A percentile compares a stretch with the other conserved stretches of the same genome.
Evolutionary conservation across 2,797 vertebrate genomes (phyloP).

Genomic region (Periophthalmus magnuspinnatus): DNA sequence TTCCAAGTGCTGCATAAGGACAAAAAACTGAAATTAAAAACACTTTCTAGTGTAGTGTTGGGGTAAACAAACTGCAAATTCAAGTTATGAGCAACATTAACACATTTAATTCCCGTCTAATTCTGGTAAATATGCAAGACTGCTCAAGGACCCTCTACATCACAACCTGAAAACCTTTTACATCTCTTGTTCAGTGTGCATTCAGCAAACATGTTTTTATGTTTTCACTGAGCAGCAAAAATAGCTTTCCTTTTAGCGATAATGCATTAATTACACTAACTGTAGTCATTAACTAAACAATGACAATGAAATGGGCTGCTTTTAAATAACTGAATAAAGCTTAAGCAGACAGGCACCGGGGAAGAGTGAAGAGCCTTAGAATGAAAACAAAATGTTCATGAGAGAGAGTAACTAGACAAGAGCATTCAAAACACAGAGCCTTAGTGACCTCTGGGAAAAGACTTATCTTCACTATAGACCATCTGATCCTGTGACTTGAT

Average conservation of each 20-base stretch:
- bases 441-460: background rate
- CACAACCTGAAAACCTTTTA: background rate
- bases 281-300: constrained; percentile 17
- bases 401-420: background rate
- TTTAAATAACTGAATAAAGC: constrained; percentile 11
- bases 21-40: background rate
- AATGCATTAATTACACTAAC: constrained; percentile 5
- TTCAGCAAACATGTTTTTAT: constrained; percentile 2
- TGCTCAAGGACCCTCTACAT: constrained; percentile 18
- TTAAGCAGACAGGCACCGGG: constrained; percentile 1
- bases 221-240: constrained; percentile 4
- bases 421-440: background rate
- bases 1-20: background rate
- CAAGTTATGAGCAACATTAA: constrained; percentile 9
- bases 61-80: constrained; percentile 9
- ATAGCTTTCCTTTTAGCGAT: constrained; percentile 8
- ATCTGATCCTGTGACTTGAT: background rate
- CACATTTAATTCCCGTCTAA: constrained; percentile 1
- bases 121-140: constrained; percentile 1
- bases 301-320: constrained; percentile 5
- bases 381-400: constrained; percentile 1
- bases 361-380: background rate
- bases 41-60: background rate
- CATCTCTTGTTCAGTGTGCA: constrained; percentile 3
- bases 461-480: background rate